Base-by-base conservation (phyloP, 2,113 vertebrate species). In the Promerops cafer region DNA sequence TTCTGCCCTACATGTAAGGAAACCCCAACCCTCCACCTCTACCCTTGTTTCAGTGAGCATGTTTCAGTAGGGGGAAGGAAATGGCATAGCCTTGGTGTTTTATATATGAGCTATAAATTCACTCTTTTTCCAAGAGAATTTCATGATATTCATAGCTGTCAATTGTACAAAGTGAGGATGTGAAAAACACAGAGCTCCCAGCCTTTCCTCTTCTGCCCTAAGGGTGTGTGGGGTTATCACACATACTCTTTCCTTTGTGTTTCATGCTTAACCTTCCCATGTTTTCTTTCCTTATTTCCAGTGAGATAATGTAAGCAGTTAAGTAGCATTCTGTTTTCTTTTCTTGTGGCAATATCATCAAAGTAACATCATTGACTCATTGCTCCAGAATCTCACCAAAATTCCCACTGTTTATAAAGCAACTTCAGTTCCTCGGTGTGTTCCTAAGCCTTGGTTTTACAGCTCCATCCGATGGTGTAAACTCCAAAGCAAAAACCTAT, bases 141-240 rank as follows among this genome's bases (percentile, higher is more conserved):
- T 89, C 31, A 79, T 63, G 31, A n/a, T 54, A 82, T 83, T 95
- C 71, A 50, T 27, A 64, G 79, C 54, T 80, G 89, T 72, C 83
- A 90, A 45, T 70, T 69, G 79, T 33, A 83, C 63, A 74, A 85
- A 83, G 56, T 54, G 53, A 94, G 40, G 72, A 92, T 74, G 63
- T 89, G 63, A 82, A 79, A 72, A 84, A 83, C 4, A 1, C 4
- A 6, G 45, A 79, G 42, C 76, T 94, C 59, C 65, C 60, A 77
- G 89, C 66, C 39, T 93, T 86, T 63, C 63, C 78, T 89, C 84
- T 61, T 72, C 70, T 91, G 79, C 88, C 91, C 49, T 96, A 64
- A 93, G 72, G 76, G 77, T 70, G 70, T 3, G 4, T 44, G 47
- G 14, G 72, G 90, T 93, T 92, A 88, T 87, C 90, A 90, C 50